Percentiles rank a stretch among this genome's conserved stretches.
Conservation (phyloP, 2,797 vertebrate species). For the Allobates femoralis region DNA sequence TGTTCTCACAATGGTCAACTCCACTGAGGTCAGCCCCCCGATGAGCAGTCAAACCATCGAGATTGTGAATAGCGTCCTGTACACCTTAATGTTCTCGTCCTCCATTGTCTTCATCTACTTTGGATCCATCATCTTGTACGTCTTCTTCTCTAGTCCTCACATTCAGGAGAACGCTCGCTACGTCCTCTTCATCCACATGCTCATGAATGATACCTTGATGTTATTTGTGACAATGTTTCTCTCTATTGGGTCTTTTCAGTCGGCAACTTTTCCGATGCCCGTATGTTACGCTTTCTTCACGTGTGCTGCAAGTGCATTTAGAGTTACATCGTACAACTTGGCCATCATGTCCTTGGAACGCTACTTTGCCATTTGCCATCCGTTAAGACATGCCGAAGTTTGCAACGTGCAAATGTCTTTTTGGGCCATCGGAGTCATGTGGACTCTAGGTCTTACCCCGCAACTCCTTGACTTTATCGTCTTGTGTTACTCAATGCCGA, state of each 20-base stretch:
- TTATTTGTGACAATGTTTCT: neutral
- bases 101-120: neutral
- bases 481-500: neutral
- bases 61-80: too few relatives aligned
- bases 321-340: conserved; percentile 72
- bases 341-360: conserved; percentile 81
- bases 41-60: too few relatives aligned
- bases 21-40: too few relatives aligned
- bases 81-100: neutral
- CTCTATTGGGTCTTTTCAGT: neutral
- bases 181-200: conserved; percentile 26
- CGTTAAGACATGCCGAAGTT: too few relatives aligned
- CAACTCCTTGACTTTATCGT: neutral
- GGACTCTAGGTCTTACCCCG: neutral
- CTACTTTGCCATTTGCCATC: too few relatives aligned
- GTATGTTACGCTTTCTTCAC: neutral
- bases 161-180: conserved; percentile 17
- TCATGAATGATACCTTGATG: neutral
- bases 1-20: too few relatives aligned
- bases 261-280: neutral
- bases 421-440: neutral
- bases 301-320: neutral
- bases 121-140: neutral
- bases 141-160: conserved; percentile 4
- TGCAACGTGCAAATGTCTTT: neutral